Evolutionary conservation across 1,140 invertebrate species (phyloP), one percentile per base, ranked within the genome.

Genomic region (Papilio polytes): DNA sequence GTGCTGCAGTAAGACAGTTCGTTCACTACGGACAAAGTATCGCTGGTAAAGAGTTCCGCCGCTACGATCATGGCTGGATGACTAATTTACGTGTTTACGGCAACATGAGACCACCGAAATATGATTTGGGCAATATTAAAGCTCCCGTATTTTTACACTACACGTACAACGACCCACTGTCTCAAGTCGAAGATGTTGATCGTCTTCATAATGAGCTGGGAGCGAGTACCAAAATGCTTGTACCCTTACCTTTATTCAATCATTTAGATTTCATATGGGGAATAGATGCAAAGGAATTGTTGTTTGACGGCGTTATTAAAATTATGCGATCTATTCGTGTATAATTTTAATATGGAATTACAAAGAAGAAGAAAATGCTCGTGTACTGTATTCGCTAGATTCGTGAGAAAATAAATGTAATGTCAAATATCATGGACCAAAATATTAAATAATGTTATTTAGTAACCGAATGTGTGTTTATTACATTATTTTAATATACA

Each of bases 1-100:
- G 98, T 8, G 96, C 98, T 0, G 98, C 98, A 0, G 96, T 97
- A 0, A 96, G 96, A 87, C 98, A 98, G 86, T 88, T 99, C 13
- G 94, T 97, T 12, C 98, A 98, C 89, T 98, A 97, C 85, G 96
- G 95, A 1, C 98, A 98, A 94, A 95, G 96, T 12, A 96, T 97
- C 74, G 94, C 94, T 44, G 96, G 95, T 70, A 96, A 95, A 2
- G 89, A 96, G 46, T 97, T 97, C 85, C 93, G 95, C 48, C 96
- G 97, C 85, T 98, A 96, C 81, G 97, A 98, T 89, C 95, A 96
- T 77, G 97, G 97, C 8, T 83, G 66, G 66, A 72, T 89, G 22
- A 1, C 83, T 56, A 56, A 56, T 7, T 56, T 56, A 18, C 53
- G 53, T n/a, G 18, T 56, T 56, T 56, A 56, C 53, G 95, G 96